A percentile compares a stretch with the other conserved stretches of the same genome.
Evolutionary conservation across 2,113 vertebrate genomes (phyloP).

Genomic region (Odontesthes bonariensis): DNA sequence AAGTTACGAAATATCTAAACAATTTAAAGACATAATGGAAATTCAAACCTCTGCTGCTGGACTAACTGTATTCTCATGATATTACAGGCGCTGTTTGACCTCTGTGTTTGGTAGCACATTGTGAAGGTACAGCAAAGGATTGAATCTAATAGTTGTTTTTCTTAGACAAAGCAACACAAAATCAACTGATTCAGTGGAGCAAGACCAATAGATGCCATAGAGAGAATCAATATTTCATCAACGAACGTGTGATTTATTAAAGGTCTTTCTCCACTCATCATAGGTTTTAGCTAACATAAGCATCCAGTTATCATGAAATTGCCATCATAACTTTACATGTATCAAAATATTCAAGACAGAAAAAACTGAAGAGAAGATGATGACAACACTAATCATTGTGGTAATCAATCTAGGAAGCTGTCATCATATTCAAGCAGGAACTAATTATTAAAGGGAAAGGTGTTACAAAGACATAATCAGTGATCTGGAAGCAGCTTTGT

Average conservation of each 20-base stretch:
- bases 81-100: too few relatives aligned
- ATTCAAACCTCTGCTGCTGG: too few relatives aligned
- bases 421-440: conserved; percentile 10
- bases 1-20: too few relatives aligned
- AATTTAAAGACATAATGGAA: too few relatives aligned
- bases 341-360: not conserved
- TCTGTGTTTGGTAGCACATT: not conserved
- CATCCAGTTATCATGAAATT: not conserved
- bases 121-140: not conserved
- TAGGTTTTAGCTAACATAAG: not conserved
- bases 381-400: conserved; percentile 1
- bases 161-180: not conserved
- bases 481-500: not conserved
- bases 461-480: conserved; percentile 14
- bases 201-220: not conserved
- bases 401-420: not conserved
- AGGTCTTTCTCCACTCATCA: not conserved
- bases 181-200: too few relatives aligned
- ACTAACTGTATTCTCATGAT: too few relatives aligned
- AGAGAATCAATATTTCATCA: not conserved
- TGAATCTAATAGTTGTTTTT: not conserved
- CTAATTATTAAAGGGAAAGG: not conserved
- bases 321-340: not conserved
- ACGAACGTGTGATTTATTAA: not conserved
- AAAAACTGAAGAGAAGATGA: not conserved